These are phyloP conservation scores for Ennomos quercinarius DNA, from an alignment of 2,888 invertebrate genomes.

Conservation along the genomic window DNA sequence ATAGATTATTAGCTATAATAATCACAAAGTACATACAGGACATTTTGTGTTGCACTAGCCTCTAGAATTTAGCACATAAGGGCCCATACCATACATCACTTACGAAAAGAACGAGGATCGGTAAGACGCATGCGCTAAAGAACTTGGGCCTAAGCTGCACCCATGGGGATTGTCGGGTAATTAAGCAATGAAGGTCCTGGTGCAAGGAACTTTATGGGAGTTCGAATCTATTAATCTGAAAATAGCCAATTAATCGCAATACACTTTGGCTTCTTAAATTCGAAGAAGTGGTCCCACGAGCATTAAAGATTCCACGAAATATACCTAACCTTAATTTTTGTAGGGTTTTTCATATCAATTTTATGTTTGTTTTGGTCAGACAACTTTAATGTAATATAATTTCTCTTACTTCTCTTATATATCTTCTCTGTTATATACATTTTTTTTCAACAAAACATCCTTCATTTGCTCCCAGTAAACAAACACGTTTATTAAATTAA, in stretches of 20 bases:
- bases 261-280: neutral
- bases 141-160: conserved; percentile 38
- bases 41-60: conserved; percentile 36
- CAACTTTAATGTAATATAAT: neutral
- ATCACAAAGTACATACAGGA: too few species aligned
- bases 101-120: conserved; percentile 5
- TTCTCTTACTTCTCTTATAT: neutral
- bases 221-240: conserved; percentile 19
- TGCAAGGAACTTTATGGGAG: conserved; percentile 42
- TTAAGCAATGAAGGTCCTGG: conserved; percentile 45
- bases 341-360: too few species aligned
- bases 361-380: neutral
- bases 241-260: neutral
- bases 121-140: conserved; percentile 50
- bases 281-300: too few species aligned
- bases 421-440: too few species aligned
- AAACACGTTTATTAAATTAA: conserved; percentile 38
- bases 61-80: conserved; percentile 19
- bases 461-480: conserved; percentile 18
- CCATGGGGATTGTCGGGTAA: conserved; percentile 56
- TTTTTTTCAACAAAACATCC: conserved; percentile 14
- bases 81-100: conserved; percentile 42
- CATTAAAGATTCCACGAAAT: too few species aligned
- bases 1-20: too few species aligned
- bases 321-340: too few species aligned